Percentiles rank a stretch among this genome's conserved stretches.
phyloP scores from a whole-genome alignment of 2,888 invertebrate species.

The Thysanoteuthis rhombus region DNA sequence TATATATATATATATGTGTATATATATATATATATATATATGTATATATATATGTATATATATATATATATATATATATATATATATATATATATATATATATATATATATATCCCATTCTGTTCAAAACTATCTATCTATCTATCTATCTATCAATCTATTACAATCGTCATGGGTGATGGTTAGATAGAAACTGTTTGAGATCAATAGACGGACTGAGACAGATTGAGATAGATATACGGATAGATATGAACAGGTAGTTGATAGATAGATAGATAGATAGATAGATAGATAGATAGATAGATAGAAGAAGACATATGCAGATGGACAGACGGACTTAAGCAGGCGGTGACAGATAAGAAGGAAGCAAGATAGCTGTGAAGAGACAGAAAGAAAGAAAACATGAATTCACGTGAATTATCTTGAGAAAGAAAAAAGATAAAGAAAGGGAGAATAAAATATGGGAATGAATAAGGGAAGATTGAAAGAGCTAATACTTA shows the following conservation, averaged over 20 bases:
- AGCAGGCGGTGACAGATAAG: neutral
- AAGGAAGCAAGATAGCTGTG: too few species aligned
- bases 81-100: too few species aligned
- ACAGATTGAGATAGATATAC: neutral
- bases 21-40: too few species aligned
- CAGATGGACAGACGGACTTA: neutral
- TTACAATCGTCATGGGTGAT: too few species aligned
- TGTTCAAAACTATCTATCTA: too few species aligned
- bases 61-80: too few species aligned
- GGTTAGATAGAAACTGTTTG: too few species aligned
- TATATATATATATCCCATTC: too few species aligned
- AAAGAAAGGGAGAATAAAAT: neutral
- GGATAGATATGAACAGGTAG: neutral
- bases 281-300: neutral
- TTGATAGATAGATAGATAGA: neutral
- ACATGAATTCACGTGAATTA: neutral
- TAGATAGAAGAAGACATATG: neutral
- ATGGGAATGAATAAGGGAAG: neutral
- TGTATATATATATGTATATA: too few species aligned
- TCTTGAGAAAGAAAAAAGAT: neutral
- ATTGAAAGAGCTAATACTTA: neutral
- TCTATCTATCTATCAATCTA: too few species aligned
- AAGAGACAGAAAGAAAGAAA: neutral
- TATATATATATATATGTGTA: too few species aligned
- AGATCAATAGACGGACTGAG: too few species aligned